Base-by-base conservation (phyloP, 37 sponge, comb jelly and placozoan genomes). In the Hormiphora californensis region DNA sequence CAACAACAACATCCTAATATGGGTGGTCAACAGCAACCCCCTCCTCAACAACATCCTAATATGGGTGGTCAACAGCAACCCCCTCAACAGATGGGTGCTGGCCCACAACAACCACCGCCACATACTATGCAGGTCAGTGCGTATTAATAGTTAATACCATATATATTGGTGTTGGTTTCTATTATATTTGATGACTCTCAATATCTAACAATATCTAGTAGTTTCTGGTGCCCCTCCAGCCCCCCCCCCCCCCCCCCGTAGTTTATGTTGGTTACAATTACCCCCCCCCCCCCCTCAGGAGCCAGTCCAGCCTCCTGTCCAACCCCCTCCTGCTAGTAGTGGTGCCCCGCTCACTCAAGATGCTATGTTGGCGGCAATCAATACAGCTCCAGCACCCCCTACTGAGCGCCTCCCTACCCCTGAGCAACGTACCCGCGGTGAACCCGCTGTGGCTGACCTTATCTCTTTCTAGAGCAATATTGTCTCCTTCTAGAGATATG, bases 401-500 rank as follows among this genome's bases (percentile, higher is more conserved):
- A 73, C 81, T 1, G 81, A 73, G 44, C 30, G 28, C 28, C 81
- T 41, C 27, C 81, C 81, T 4, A 43, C 9, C 15, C 37, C 37
- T 3, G 81, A 33, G 81, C 32, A 33, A 21, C 67, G 37, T 19
- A 34, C 3, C 7, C 41, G 81, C 23, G 44, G 21, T 8, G 81
- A 73, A 1, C 81, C 81, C 17, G 46, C 81, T 19, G 81, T 73
- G 5, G 81, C 81, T 27, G 81, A 73, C 44, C 38, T 73, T 22
- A 73, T 73, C 12, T 73, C 81, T 0, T 73, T 73, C 44, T 73
- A 41, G 59, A n/a, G n/a, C n/a, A n/a, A n/a, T n/a, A n/a, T n/a
- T n/a, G n/a, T n/a, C n/a, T n/a, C n/a, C n/a, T n/a, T n/a, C n/a
- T n/a, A n/a, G n/a, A n/a, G n/a, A n/a, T n/a, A n/a, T n/a, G n/a